A percentile compares a stretch with the other conserved stretches of the same genome.
Conservation (phyloP, 2,888 invertebrate genomes). For the Cantharis flavilabris region DNA sequence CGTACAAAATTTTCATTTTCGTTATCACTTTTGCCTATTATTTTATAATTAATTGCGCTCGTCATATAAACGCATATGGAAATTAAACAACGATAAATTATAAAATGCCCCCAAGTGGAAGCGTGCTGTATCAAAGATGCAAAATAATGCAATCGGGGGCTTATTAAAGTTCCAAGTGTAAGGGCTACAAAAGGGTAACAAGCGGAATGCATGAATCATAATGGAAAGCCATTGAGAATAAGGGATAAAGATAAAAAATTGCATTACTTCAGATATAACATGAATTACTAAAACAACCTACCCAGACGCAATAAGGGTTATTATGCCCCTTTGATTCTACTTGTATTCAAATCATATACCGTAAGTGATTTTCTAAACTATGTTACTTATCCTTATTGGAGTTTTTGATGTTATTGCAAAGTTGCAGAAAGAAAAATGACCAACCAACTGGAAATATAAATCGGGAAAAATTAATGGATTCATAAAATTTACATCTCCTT, state of each 20-base stretch:
- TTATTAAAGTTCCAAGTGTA: background rate
- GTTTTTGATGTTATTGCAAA: background rate
- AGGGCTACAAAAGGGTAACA: background rate
- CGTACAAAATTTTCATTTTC: constrained; percentile 3
- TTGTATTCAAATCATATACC: background rate
- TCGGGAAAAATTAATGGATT: background rate
- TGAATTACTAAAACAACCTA: background rate
- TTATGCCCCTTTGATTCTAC: background rate
- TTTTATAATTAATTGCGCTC: background rate
- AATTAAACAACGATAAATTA: background rate
- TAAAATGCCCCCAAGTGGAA: background rate
- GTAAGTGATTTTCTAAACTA: background rate
- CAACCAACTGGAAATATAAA: background rate
- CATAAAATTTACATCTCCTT: background rate
- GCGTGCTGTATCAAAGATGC: background rate
- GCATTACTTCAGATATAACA: background rate
- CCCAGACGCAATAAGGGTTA: background rate
- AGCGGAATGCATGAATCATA: background rate
- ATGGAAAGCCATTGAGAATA: background rate
- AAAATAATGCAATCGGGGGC: background rate
- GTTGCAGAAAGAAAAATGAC: background rate
- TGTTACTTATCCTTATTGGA: background rate
- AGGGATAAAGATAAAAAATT: background rate
- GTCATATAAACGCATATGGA: background rate
- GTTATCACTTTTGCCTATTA: background rate